A percentile compares a stretch with the other conserved stretches of the same genome.
These are phyloP conservation scores for Coecobrya sp. DNA, from an alignment of 2,888 invertebrate species.

Conservation along the genomic window DNA sequence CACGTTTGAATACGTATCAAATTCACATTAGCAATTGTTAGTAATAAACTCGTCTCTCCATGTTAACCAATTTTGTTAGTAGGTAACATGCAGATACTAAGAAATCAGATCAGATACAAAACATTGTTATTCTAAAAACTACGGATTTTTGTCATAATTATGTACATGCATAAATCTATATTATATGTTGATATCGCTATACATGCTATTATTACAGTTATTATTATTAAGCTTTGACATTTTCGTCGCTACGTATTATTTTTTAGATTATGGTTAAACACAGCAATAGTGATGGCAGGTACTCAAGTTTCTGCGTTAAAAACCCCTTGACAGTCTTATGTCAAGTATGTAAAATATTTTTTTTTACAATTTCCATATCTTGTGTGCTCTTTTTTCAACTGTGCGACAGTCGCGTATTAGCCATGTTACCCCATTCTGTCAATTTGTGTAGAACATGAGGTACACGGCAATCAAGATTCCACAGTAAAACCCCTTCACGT, in stretches of 20 bases:
- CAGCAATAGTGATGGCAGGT: neutral
- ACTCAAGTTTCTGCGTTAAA: neutral
- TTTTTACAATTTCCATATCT: constrained; percentile 4
- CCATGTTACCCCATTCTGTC: constrained; percentile 35
- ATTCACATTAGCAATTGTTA: neutral
- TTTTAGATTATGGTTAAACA: neutral
- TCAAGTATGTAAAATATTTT: neutral
- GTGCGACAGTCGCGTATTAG: neutral
- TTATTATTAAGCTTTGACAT: no score
- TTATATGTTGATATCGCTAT: neutral
- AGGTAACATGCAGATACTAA: no score
- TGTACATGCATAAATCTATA: no score
- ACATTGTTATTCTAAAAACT: no score
- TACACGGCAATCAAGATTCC: neutral
- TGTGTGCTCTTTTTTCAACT: neutral
- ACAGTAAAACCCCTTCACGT: neutral
- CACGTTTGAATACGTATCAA: neutral
- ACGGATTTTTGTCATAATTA: no score
- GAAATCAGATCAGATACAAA: no score
- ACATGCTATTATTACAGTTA: no score
- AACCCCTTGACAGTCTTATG: neutral
- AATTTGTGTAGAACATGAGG: neutral
- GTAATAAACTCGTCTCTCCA: no score
- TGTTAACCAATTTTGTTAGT: no score
- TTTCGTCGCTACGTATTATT: neutral